These are phyloP conservation scores for Hirtodrosophila cameraria DNA, from an alignment of 2,888 invertebrate species.

Conservation along the genomic window DNA sequence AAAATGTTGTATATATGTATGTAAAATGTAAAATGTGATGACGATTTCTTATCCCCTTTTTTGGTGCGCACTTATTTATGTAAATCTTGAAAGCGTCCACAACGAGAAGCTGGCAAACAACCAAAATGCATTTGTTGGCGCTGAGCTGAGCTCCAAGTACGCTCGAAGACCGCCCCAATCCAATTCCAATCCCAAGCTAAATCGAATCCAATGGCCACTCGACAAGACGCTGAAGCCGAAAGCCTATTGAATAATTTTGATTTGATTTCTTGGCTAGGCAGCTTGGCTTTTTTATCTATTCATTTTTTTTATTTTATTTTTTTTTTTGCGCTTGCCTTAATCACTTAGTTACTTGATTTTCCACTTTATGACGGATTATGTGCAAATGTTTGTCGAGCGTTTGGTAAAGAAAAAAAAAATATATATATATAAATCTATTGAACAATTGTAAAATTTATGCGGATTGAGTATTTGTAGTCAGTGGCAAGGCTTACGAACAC, in stretches of 20 bases:
- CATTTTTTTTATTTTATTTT: constrained; percentile 8
- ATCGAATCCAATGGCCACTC: constrained; percentile 59
- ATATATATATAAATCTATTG: constrained; percentile 37
- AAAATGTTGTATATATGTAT: constrained; percentile 14
- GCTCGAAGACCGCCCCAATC: constrained; percentile 11
- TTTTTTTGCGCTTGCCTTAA: constrained; percentile 51
- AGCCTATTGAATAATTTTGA: constrained; percentile 73
- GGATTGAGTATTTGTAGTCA: constrained; percentile 23
- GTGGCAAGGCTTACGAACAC: constrained; percentile 12
- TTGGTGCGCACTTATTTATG: constrained; percentile 71
- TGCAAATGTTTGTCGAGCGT: constrained; percentile 63
- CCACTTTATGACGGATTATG: constrained; percentile 78
- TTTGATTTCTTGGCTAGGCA: constrained; percentile 55
- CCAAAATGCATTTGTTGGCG: constrained; percentile 65
- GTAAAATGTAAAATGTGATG: constrained; percentile 25
- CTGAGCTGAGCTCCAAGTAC: constrained; percentile 14
- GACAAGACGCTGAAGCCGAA: constrained; percentile 38
- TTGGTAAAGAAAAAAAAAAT: neutral
- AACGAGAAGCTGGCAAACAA: constrained; percentile 54
- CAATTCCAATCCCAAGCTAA: constrained; percentile 26
- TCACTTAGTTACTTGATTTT: constrained; percentile 76
- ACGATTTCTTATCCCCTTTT: constrained; percentile 63
- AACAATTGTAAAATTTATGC: constrained; percentile 61
- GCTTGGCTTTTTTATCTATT: neutral
- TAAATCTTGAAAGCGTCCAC: constrained; percentile 60